phyloP scores from a whole-genome alignment of 2,797 vertebrate genomes.

The Poecilia gillii region DNA sequence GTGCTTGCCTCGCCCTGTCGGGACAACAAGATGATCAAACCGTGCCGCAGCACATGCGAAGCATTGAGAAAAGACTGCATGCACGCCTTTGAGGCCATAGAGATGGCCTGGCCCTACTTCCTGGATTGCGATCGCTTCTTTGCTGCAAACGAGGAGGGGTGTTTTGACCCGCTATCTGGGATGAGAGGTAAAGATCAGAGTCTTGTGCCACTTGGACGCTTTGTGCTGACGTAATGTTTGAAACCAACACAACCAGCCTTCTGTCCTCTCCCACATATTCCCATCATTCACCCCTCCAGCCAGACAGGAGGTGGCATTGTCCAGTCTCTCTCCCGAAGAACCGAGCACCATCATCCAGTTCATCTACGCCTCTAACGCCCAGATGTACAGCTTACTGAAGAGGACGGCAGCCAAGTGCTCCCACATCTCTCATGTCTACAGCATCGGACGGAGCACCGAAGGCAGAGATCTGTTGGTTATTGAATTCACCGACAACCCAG shows the following conservation, averaged over 20 bases:
- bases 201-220: background rate
- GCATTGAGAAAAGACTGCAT: constrained; percentile 84
- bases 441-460: constrained; percentile 93
- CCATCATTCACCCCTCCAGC: constrained; percentile 59
- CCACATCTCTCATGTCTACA: constrained; percentile 90
- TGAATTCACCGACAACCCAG: constrained; percentile 92
- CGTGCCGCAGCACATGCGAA: constrained; percentile 90
- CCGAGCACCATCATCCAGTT: constrained; percentile 90
- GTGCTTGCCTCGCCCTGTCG: constrained; percentile 90
- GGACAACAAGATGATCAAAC: constrained; percentile 79
- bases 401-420: constrained; percentile 89
- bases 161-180: constrained; percentile 87
- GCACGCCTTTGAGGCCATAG: constrained; percentile 90
- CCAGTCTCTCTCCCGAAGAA: constrained; percentile 76
- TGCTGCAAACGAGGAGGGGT: constrained; percentile 86
- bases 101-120: constrained; percentile 99
- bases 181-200: constrained; percentile 82
- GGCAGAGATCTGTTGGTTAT: constrained; percentile 93
- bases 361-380: constrained; percentile 87
- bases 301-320: constrained; percentile 75
- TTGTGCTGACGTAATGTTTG: background rate
- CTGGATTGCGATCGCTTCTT: constrained; percentile 94
- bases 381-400: constrained; percentile 90
- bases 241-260: constrained; percentile 1
- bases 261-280: background rate